Base-by-base conservation (phyloP, 2,797 vertebrate genomes). In the Dendrocincla tyrannina region DNA sequence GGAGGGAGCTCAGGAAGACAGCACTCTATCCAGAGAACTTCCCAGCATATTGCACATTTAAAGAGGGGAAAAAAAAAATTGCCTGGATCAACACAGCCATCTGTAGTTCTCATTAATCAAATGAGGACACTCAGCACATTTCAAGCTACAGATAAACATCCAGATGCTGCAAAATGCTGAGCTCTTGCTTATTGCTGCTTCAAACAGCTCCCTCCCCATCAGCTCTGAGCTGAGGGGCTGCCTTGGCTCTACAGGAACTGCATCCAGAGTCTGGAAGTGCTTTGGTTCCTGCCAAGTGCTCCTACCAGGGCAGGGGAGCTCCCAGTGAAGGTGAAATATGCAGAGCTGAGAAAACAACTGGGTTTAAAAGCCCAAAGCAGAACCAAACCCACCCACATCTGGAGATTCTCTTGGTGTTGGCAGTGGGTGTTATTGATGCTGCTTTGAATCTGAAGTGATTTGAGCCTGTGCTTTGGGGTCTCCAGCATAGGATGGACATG, bases 121-220 rank as follows among this genome's bases (percentile, higher is more conserved):
- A 73, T 1, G 22, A 74, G 49, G 52, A 59, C 33, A 13, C 30
- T 91, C 72, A 87, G 88, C 77, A 79, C 25, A 16, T 79, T 74
- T 55, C 39, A 32, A 82, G 47, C 9, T 59, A 11, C 10, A 78
- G 25, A 76, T 44, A 63, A 89, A 39, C 37, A 85, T 4, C 64
- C 75, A 91, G 78, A 39, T 87, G 60, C 44, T 77, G 49, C 17
- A 58, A 76, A 95, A 68, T 30, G 49, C 84, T 89, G 88, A 94
- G 63, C 41, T 85, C 18, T 44, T 41, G 33, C 3, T 67, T 59
- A 19, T 17, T 52, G 19, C 30, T 70, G 47, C 84, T 76, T 27
- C 55, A 46, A 5, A 39, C 69, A 78, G 4, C 42, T 62, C 70
- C 17, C 10, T 85, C 47, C 44, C 28, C 44, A 15, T 2, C 58